Percentiles rank a stretch among this genome's conserved stretches.
Conservation (phyloP, 2,797 vertebrate species). For the Lagodon rhomboides region DNA sequence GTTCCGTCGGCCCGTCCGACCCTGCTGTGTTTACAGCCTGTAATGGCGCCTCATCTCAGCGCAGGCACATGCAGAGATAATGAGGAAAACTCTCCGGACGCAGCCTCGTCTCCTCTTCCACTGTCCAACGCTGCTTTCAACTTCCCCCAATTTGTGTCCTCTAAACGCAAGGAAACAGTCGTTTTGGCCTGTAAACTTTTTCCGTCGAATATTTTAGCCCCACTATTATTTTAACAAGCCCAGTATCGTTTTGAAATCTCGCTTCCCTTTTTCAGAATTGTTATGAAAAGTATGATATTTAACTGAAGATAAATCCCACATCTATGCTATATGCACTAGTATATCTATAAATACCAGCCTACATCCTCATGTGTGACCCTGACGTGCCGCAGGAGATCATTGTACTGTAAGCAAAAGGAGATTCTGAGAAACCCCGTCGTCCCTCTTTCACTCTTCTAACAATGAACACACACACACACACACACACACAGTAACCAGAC, state of each 20-base stretch:
- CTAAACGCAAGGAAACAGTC: neutral
- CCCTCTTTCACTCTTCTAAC: neutral
- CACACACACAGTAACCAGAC: neutral
- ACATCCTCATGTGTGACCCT: neutral
- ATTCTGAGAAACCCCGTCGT: neutral
- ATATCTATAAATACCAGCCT: too few species aligned
- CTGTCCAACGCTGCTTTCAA: neutral
- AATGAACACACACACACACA: neutral
- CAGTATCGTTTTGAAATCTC: too few species aligned
- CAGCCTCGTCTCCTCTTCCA: neutral
- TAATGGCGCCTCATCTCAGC: neutral
- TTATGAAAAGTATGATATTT: too few species aligned
- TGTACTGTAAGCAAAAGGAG: neutral
- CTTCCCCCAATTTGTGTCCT: neutral
- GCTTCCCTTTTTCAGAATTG: too few species aligned
- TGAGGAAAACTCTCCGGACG: too few species aligned
- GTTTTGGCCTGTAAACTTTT: too few species aligned
- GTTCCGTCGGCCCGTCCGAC: neutral
- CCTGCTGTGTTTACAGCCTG: neutral
- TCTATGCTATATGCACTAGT: too few species aligned
- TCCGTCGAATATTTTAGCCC: too few species aligned
- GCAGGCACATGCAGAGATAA: too few species aligned
- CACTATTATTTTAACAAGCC: too few species aligned
- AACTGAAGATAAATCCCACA: too few species aligned
- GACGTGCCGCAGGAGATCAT: too few species aligned